Conservation (phyloP, 2,888 invertebrate species). For the Merodon equestris region DNA sequence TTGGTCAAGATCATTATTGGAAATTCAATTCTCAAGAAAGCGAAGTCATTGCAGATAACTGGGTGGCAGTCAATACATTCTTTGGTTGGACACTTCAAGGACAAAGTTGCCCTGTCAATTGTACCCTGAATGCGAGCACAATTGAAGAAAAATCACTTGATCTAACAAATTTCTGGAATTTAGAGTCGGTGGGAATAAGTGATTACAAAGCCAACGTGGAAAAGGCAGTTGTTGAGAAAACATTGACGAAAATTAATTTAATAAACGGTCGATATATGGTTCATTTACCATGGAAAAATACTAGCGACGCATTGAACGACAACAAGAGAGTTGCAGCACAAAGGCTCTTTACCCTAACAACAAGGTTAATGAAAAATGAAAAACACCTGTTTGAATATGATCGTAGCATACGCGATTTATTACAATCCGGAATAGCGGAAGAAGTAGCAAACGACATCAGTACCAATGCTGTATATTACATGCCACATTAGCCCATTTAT, state of each 20-base stretch:
- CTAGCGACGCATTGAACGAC: neutral
- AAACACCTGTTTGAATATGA: constrained; percentile 40
- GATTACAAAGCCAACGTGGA: neutral
- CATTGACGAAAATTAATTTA: constrained; percentile 26
- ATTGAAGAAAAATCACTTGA: constrained; percentile 7
- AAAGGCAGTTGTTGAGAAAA: constrained; percentile 7
- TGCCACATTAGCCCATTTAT: constrained; percentile 53
- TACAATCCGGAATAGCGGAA: constrained; percentile 5
- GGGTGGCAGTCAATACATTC: constrained; percentile 2
- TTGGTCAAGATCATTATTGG: constrained; percentile 56
- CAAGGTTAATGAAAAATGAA: neutral
- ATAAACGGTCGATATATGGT: constrained; percentile 15
- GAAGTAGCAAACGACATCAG: neutral
- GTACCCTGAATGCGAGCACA: neutral
- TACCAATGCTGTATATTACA: constrained; percentile 34
- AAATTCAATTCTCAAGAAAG: constrained; percentile 38
- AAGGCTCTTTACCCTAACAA: constrained; percentile 9
- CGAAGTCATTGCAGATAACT: constrained; percentile 29
- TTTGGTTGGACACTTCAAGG: constrained; percentile 35
- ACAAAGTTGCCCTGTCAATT: neutral
- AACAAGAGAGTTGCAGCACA: constrained; percentile 11
- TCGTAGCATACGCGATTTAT: constrained; percentile 29
- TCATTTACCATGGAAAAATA: constrained; percentile 3
- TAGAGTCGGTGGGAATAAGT: neutral
- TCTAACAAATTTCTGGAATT: neutral